Evolutionary conservation across 2,888 invertebrate genomes (phyloP).

Genomic region (Leptinotarsa tumamoca): DNA sequence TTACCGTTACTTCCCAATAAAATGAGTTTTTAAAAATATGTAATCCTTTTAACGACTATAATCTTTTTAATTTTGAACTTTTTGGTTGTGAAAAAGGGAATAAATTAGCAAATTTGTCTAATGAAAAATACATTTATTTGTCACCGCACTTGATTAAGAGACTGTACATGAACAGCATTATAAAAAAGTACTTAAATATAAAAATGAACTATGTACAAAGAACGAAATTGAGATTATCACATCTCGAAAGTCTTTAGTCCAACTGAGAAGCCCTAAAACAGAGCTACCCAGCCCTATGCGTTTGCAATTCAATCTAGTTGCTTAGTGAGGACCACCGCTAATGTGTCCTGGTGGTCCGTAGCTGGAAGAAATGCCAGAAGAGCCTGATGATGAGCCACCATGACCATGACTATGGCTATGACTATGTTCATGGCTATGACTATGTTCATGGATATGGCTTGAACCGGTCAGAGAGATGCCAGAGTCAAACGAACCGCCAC

Average conservation of each 20-base stretch:
- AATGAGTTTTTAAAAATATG: too few species aligned
- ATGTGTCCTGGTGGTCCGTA: conserved; percentile 64
- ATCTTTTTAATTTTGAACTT: too few species aligned
- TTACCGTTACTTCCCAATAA: too few species aligned
- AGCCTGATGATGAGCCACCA: conserved; percentile 2
- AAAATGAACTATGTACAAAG: conserved; percentile 55
- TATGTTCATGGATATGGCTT: neutral
- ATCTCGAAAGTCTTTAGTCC: conserved; percentile 43
- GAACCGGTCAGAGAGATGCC: conserved; percentile 27
- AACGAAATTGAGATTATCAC: conserved; percentile 37
- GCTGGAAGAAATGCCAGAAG: conserved; percentile 51
- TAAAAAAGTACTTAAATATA: conserved; percentile 49
- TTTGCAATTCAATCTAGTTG: conserved; percentile 24
- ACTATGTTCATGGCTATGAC: neutral
- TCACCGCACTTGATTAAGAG: conserved; percentile 58
- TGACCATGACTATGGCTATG: neutral
- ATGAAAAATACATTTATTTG: conserved; percentile 64
- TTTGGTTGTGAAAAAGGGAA: too few species aligned
- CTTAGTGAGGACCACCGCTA: conserved; percentile 51
- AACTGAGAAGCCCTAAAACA: conserved; percentile 34
- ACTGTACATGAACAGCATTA: conserved; percentile 33
- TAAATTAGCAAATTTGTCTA: conserved; percentile 12
- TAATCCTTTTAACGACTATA: too few species aligned
- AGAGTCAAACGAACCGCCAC: conserved; percentile 28
- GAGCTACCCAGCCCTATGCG: conserved; percentile 37